Percentiles rank a stretch among this genome's conserved stretches.
Evolutionary conservation across 2,797 vertebrate species (phyloP).

Genomic region (Hypotaenidia okinawae): DNA sequence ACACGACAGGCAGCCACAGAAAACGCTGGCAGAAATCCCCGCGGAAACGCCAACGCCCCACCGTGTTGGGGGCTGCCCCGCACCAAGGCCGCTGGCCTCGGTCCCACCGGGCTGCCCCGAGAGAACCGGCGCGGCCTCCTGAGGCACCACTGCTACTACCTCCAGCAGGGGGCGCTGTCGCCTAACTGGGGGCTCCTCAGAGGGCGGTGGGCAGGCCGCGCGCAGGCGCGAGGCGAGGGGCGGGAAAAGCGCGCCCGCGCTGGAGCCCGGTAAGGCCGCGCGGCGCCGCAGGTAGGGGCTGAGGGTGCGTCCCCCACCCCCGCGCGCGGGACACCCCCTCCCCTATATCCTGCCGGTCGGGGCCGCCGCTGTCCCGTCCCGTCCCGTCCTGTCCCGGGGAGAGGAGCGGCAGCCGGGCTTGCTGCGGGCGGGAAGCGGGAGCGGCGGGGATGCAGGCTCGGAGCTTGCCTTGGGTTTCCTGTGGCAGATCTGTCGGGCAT

Average conservation of each 20-base stretch:
- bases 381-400: too few species aligned
- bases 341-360: background rate
- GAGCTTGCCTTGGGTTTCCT: too few species aligned
- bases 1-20: too few species aligned
- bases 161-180: background rate
- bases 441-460: background rate
- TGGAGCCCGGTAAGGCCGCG: background rate
- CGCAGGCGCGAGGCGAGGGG: slow-evolving; percentile 26
- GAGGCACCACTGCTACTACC: background rate
- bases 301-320: background rate
- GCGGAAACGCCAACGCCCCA: too few species aligned
- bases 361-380: background rate
- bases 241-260: background rate
- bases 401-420: background rate
- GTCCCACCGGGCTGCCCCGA: too few species aligned
- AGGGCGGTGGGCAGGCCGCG: background rate
- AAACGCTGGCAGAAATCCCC: background rate
- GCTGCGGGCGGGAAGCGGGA: background rate
- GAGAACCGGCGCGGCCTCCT: background rate
- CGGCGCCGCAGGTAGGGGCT: background rate
- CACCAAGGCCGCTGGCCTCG: background rate
- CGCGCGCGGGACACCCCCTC: too few species aligned
- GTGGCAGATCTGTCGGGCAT: background rate
- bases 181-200: too few species aligned
- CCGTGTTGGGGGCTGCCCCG: too few species aligned